Base-by-base conservation (phyloP, 2,113 vertebrate genomes). In the Proterorhinus semilunaris region DNA sequence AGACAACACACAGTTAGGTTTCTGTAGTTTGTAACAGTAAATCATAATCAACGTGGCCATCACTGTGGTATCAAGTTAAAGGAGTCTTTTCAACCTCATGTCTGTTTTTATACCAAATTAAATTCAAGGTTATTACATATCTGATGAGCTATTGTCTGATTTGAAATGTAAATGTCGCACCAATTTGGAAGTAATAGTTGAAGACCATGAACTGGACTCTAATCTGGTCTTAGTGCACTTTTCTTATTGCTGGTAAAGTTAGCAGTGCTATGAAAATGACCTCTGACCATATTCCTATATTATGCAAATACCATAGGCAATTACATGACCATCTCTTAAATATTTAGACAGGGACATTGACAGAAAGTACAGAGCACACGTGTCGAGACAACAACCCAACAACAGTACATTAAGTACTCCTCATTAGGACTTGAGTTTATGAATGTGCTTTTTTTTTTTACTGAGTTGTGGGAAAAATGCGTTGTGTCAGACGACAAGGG, bases 401-500 rank as follows among this genome's bases (percentile, higher is more conserved):
- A 52, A 82, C 68, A 50, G 63, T 4, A 79, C 66, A 63, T 17
- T 43, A 47, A 16, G 66, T 42, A 49, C 59, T 69, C 66, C 45
- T 21, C 51, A 68, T 44, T 46, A 43, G 47, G 13, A 61, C 70
- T 17, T 66, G n/a, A 42, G 12, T 67, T 52, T 49, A 51, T 17
- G 36, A 11, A 27, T 72, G 10, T 2, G 7, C 16, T 50, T 64
- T 62, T 54, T n/a, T 8, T 36, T 51, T 21, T n/a, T n/a, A 15
- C 53, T 17, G 71, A 46, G 49, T 66, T 57, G 36, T 0, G 16
- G 16, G 10, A 21, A 8, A 13, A 50, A 45, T 45, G 10, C 17
- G 17, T 4, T 5, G 55, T 96, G 55, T 96, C 93, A 97, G 80
- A 97, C 95, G 8, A 94, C 93, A 73, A 98, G 92, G 36, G 95